Conservation (phyloP, 1,140 invertebrate genomes). For the Monomorium pharaonis region DNA sequence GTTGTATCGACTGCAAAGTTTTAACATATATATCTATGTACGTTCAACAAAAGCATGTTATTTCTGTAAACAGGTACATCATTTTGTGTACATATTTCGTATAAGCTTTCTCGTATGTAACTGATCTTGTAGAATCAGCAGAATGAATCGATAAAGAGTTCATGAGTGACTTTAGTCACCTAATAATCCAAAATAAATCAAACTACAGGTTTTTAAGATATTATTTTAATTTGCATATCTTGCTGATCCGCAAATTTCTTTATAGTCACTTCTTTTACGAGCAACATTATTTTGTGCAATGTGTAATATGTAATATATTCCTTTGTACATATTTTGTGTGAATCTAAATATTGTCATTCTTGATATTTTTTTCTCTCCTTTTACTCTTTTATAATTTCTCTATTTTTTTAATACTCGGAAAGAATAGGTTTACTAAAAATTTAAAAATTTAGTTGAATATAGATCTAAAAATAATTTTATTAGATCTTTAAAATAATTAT, state of each 20-base stretch:
- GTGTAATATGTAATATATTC: conserved; percentile 15
- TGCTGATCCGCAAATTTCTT: not conserved
- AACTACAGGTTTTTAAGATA: not conserved
- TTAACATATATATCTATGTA: not conserved
- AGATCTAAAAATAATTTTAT: no score
- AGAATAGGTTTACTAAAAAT: no score
- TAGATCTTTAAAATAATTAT: no score
- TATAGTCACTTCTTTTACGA: not conserved
- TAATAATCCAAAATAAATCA: not conserved
- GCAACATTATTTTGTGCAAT: conserved; percentile 25
- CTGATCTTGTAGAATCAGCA: not conserved
- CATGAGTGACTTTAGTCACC: not conserved
- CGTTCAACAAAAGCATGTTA: not conserved
- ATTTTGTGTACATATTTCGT: not conserved
- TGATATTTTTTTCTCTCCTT: not conserved
- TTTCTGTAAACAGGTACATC: not conserved
- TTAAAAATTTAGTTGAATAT: no score
- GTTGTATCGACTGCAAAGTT: conserved; percentile 13
- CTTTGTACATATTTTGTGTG: conserved; percentile 39
- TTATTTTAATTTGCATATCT: not conserved
- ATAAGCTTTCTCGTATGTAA: no score
- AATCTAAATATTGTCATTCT: conserved; percentile 46
- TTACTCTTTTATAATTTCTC: not conserved
- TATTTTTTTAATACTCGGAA: not conserved
- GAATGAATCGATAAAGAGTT: conserved; percentile 11